Percentiles rank a stretch among this genome's conserved stretches.
Evolutionary conservation across 1,140 invertebrate genomes (phyloP).

Genomic region (Gerris buenoi): DNA sequence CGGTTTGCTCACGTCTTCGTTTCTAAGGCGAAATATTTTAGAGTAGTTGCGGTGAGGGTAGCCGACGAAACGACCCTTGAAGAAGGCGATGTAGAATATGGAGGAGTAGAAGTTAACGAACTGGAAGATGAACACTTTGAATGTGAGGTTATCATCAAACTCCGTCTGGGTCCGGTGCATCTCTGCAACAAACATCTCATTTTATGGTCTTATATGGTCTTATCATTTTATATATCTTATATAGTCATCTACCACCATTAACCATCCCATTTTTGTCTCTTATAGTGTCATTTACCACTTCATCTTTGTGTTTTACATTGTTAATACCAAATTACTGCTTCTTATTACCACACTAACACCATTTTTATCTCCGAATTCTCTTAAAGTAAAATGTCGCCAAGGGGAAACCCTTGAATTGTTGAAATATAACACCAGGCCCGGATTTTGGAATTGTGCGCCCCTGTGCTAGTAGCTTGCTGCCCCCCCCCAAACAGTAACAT

Average conservation of each 20-base stretch:
- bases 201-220: no score
- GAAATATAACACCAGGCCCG: no score
- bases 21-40: slow-evolving; percentile 47
- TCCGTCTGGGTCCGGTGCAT: slow-evolving; percentile 71
- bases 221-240: background rate
- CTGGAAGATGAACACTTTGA: slow-evolving; percentile 77
- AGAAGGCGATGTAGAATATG: slow-evolving; percentile 73
- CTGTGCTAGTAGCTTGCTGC: no score
- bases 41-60: slow-evolving; percentile 55
- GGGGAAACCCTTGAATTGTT: no score
- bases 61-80: slow-evolving; percentile 66
- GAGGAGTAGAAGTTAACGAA: slow-evolving; percentile 79
- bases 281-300: background rate
- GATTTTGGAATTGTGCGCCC: no score
- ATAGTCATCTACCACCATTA: background rate
- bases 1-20: slow-evolving; percentile 55
- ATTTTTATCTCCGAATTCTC: no score
- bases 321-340: no score
- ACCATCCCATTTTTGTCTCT: background rate
- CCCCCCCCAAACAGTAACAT: no score
- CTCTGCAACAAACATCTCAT: slow-evolving; percentile 44
- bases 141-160: slow-evolving; percentile 66
- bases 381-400: no score
- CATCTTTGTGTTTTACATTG: no score
- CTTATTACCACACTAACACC: no score